Evolutionary conservation across 2,888 invertebrate species (phyloP).

Genomic region (Ichneumoninae sp.): DNA sequence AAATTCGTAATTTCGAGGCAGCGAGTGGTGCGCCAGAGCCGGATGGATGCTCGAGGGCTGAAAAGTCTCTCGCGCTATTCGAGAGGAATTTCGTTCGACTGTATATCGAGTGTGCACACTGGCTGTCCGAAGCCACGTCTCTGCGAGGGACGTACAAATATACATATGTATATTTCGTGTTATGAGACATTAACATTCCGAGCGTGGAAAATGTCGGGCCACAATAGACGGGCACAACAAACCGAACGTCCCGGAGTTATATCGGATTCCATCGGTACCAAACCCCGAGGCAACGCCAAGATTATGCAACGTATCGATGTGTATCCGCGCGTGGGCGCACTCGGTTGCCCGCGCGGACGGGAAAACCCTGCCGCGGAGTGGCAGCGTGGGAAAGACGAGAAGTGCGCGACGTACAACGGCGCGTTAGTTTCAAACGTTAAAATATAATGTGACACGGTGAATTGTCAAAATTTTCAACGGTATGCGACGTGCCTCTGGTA

Average conservation of each 20-base stretch:
- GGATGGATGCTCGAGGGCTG: conserved; percentile 20
- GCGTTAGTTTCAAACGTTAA: background rate
- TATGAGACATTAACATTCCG: conserved; percentile 60
- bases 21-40: conserved; percentile 6
- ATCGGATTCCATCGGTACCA: conserved; percentile 34
- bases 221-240: conserved; percentile 42
- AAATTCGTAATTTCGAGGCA: conserved; percentile 60
- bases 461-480: background rate
- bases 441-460: background rate
- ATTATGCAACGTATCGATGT: conserved; percentile 22
- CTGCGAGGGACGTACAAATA: background rate
- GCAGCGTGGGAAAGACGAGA: conserved; percentile 35
- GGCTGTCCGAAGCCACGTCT: background rate
- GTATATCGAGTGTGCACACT: conserved; percentile 23
- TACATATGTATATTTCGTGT: conserved; percentile 8
- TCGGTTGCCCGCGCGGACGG: background rate
- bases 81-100: conserved; percentile 61
- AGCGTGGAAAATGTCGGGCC: conserved; percentile 51
- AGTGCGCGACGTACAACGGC: background rate
- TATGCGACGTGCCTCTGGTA: background rate
- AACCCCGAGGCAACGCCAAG: conserved; percentile 12
- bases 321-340: background rate
- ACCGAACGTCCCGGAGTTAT: conserved; percentile 17
- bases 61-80: conserved; percentile 54
- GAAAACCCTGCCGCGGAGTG: background rate